Conservation (phyloP, 1,140 invertebrate species). For the Pogonus chalceus region DNA sequence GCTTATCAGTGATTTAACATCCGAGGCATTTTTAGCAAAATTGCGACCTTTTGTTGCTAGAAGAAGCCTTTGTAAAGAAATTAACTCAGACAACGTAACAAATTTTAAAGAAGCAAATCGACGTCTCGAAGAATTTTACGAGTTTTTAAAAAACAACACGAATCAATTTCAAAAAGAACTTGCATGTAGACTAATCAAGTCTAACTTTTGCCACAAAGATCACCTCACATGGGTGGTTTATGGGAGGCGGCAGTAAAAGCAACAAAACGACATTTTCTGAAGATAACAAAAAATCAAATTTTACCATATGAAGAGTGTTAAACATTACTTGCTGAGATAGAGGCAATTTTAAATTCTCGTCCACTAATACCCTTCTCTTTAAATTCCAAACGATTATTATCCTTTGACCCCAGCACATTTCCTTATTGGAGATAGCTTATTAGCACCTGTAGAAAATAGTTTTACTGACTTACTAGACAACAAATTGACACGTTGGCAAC, state of each 20-base stretch:
- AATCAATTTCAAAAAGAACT: conserved; percentile 16
- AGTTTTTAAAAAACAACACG: conserved; percentile 19
- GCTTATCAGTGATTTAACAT: conserved; percentile 20
- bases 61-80: conserved; percentile 24
- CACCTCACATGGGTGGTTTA: too few relatives aligned
- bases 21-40: conserved; percentile 18
- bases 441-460: conserved; percentile 12
- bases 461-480: too few relatives aligned
- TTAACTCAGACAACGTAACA: too few relatives aligned
- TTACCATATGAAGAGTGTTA: conserved; percentile 20
- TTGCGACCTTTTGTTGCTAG: conserved; percentile 24
- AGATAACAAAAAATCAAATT: conserved; percentile 12
- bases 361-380: conserved; percentile 16
- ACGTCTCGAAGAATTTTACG: conserved; percentile 29
- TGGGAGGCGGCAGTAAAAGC: too few relatives aligned
- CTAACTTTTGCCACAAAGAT: too few relatives aligned
- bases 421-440: conserved; percentile 18
- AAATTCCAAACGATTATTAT: conserved; percentile 22
- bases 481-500: too few relatives aligned
- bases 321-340: conserved; percentile 15
- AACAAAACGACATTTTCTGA: conserved; percentile 27
- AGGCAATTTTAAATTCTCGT: too few relatives aligned
- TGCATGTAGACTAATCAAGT: too few relatives aligned
- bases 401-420: too few relatives aligned
- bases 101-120: conserved; percentile 21